These are phyloP conservation scores for Acrobasis consociella DNA, from an alignment of 2,888 invertebrate genomes.

Conservation along the genomic window DNA sequence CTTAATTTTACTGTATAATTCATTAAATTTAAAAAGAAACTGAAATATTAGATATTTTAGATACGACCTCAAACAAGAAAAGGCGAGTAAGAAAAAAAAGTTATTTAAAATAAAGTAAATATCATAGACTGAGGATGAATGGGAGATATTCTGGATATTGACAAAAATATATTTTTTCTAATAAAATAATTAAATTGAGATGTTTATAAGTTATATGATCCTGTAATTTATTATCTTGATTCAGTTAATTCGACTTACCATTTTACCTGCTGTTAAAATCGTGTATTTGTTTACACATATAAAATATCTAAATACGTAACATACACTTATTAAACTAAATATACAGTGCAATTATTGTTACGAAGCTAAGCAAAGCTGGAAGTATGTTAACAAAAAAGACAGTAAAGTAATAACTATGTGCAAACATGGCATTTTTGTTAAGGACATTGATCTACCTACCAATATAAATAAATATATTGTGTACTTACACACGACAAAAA, in stretches of 20 bases:
- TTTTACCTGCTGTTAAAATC: background rate
- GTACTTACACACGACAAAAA: conserved; percentile 8
- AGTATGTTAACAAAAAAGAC: conserved; percentile 48
- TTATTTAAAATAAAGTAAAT: background rate
- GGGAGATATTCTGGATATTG: too few relatives aligned
- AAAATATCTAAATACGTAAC: background rate
- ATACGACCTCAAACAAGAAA: too few relatives aligned
- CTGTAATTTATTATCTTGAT: too few relatives aligned
- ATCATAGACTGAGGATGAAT: too few relatives aligned
- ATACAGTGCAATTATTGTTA: conserved; percentile 33
- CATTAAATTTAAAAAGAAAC: too few relatives aligned
- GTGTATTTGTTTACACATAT: background rate
- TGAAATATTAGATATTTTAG: too few relatives aligned
- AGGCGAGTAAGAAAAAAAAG: background rate
- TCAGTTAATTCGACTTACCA: conserved; percentile 16
- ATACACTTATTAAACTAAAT: conserved; percentile 17
- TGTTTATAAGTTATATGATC: too few relatives aligned
- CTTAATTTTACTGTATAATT: too few relatives aligned
- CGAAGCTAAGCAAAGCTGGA: conserved; percentile 65
- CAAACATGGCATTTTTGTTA: conserved; percentile 42
- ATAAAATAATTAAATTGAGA: too few relatives aligned
- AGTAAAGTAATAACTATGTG: conserved; percentile 39
- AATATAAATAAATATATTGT: conserved; percentile 12
- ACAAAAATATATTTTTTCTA: too few relatives aligned
- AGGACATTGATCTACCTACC: conserved; percentile 10